Percentiles rank a stretch among this genome's conserved stretches.
These are phyloP conservation scores for Tipula confusa DNA, from an alignment of 2,888 invertebrate species.

Conservation along the genomic window DNA sequence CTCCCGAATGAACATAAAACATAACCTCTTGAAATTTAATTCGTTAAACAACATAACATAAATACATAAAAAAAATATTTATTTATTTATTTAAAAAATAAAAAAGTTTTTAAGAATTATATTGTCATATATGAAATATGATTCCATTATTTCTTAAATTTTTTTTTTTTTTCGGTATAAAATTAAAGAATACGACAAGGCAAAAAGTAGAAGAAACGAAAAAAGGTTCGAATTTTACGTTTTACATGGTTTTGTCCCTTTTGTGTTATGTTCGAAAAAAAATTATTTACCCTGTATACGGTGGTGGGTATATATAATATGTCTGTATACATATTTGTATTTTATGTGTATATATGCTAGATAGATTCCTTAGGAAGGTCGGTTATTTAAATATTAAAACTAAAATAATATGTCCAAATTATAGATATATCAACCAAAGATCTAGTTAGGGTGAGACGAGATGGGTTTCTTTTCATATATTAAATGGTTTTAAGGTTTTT, in stretches of 20 bases:
- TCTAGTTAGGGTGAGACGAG: not conserved
- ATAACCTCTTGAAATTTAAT: not conserved
- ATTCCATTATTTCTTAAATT: conserved; percentile 9
- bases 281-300: too few relatives aligned
- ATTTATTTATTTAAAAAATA: not conserved
- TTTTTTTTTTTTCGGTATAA: not conserved
- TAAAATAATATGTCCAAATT: conserved; percentile 21
- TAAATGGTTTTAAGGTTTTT: not conserved
- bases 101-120: not conserved
- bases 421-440: not conserved
- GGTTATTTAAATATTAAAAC: conserved; percentile 25
- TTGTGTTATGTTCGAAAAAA: not conserved
- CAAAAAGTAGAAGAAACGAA: not conserved
- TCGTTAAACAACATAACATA: not conserved
- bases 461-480: too few relatives aligned
- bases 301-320: not conserved
- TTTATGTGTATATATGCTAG: not conserved
- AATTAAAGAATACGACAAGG: not conserved
- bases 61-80: not conserved
- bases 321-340: not conserved
- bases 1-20: not conserved
- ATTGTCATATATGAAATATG: conserved; percentile 20
- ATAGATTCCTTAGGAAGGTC: not conserved
- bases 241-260: conserved; percentile 5
- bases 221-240: not conserved